Evolutionary conservation across 2,888 invertebrate species (phyloP).

Genomic region (Sisyra terminalis): DNA sequence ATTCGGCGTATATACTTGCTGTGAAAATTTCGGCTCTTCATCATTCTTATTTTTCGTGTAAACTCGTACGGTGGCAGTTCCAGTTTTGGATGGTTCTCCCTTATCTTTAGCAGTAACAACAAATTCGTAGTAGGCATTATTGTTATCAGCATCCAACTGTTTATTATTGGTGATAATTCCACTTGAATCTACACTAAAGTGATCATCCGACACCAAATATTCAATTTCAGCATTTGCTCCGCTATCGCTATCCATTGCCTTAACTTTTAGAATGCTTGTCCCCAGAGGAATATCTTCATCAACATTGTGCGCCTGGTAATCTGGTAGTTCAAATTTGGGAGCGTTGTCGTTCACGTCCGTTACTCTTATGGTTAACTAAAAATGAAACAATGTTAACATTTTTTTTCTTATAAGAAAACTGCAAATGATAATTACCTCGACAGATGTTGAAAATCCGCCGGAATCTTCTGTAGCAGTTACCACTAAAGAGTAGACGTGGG

Average conservation of each 20-base stretch:
- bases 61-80: constrained; percentile 83
- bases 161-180: constrained; percentile 87
- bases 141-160: constrained; percentile 89
- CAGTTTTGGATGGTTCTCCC: constrained; percentile 83
- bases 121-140: constrained; percentile 92
- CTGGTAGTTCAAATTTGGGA: constrained; percentile 88
- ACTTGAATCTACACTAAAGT: constrained; percentile 85
- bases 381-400: constrained; percentile 8
- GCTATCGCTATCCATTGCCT: constrained; percentile 89
- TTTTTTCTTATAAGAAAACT: too few species aligned
- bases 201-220: constrained; percentile 81
- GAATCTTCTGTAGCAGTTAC: constrained; percentile 94
- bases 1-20: constrained; percentile 91
- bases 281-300: constrained; percentile 89
- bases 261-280: constrained; percentile 84
- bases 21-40: constrained; percentile 91
- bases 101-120: constrained; percentile 87
- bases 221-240: constrained; percentile 91
- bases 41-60: constrained; percentile 98
- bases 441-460: constrained; percentile 90
- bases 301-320: constrained; percentile 92
- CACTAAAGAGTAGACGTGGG: constrained; percentile 81
- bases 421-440: constrained; percentile 46
- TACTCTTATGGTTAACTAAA: constrained; percentile 79
- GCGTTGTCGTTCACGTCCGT: constrained; percentile 97